These are phyloP conservation scores for Nematostella vectensis DNA, from an alignment of 92 coral and sea anemone genomes.

Conservation along the genomic window DNA sequence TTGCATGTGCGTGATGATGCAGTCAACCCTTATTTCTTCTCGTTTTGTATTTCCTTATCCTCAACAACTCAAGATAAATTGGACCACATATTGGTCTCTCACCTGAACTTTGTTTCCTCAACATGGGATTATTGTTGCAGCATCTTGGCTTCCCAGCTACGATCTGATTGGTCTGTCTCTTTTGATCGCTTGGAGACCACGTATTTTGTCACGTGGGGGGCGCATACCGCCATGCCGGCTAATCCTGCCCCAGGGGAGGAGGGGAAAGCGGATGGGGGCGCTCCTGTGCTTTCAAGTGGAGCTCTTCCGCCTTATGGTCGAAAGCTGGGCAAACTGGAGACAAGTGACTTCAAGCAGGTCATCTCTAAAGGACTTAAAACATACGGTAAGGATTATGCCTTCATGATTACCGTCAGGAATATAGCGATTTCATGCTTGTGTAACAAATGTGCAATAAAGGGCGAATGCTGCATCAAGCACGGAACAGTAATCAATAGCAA, in stretches of 20 bases:
- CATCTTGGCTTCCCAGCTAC: slow-evolving; percentile 88
- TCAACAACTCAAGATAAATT: too few species aligned
- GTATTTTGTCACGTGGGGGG: slow-evolving; percentile 98
- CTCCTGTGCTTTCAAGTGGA: slow-evolving; percentile 39
- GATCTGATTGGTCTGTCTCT: slow-evolving; percentile 97
- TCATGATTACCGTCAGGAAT: background rate
- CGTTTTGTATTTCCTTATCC: too few species aligned
- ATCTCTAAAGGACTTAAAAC: slow-evolving; percentile 88
- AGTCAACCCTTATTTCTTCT: too few species aligned
- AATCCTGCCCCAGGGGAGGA: slow-evolving; percentile 36
- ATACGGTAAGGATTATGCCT: slow-evolving; percentile 57
- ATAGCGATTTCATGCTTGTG: background rate
- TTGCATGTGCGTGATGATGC: too few species aligned
- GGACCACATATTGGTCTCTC: too few species aligned
- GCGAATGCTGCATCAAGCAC: background rate
- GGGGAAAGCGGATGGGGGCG: slow-evolving; percentile 60
- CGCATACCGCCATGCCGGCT: slow-evolving; percentile 44
- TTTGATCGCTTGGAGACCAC: slow-evolving; percentile 83
- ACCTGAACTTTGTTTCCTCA: too few species aligned
- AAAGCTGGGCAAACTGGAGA: slow-evolving; percentile 80
- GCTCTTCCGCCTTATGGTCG: slow-evolving; percentile 76
- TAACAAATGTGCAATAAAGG: background rate
- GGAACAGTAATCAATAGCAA: too few species aligned
- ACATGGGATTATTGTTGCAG: slow-evolving; percentile 20
- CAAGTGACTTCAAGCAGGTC: slow-evolving; percentile 86